Base-by-base conservation (phyloP, 2,888 invertebrate genomes). In the Agrilus biguttatus region DNA sequence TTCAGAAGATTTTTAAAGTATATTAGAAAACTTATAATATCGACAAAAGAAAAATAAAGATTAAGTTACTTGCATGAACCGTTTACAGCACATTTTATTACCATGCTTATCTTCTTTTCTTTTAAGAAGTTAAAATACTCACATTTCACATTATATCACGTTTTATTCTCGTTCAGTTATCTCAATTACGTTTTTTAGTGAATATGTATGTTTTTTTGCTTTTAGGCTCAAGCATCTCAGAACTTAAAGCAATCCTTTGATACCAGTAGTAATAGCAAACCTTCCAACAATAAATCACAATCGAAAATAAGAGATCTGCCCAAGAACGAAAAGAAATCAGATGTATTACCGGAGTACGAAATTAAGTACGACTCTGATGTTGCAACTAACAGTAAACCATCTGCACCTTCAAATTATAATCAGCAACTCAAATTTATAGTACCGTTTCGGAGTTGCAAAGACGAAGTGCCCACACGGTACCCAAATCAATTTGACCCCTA, bases 391-490 rank as follows among this genome's bases (percentile, higher is more conserved):
- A 37, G 19, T 33, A 45, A 46, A 13, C 32, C 38, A 10, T 46
- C 49, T 10, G 50, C 53, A 21, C 33, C 55, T 13, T 28, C 28
- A 28, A 28, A 28, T 28, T 59, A 58, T 37, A 47, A 48, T 8
- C 55, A 60, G 43, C 59, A 63, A 51, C 45, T 65, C 43, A 59
- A 58, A 49, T 65, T 66, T 48, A 59, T 67, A 4, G 54, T 63
- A 23, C 59, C 60, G 3, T 58, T 56, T 42, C 35, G 48, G 3
- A 8, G 44, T 40, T 14, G 14, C 13, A 53, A 50, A 8, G 50
- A 53, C 39, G 49, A 47, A 21, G 47, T 49, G 7, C 14, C 45
- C 6, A 49, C 50, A 36, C 52, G 53, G 40, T 49, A 56, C 41
- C 60, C 60, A 2, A 58, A 56, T 55, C 54, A 57, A 39, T 53